These are phyloP conservation scores for Cryptophagus acutangulus DNA, from an alignment of 2,888 invertebrate genomes.

Conservation along the genomic window DNA sequence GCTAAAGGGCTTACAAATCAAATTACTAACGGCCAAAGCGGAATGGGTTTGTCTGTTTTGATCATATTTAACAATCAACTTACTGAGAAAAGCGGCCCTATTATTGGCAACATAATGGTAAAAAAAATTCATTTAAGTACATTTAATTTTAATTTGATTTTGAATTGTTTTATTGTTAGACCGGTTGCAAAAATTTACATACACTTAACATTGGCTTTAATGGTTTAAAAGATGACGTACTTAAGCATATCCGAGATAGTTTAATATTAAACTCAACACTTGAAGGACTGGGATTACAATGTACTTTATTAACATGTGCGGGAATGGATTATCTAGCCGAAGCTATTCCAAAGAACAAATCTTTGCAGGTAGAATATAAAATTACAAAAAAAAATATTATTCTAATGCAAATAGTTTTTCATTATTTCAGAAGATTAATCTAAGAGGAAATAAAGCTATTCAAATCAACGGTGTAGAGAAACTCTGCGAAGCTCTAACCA, in stretches of 20 bases:
- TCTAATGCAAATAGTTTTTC: constrained; percentile 7
- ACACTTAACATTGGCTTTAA: constrained; percentile 43
- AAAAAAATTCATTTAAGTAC: too few relatives aligned
- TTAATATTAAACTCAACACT: constrained; percentile 33
- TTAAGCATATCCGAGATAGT: constrained; percentile 33
- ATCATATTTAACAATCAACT: constrained; percentile 43
- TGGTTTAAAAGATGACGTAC: constrained; percentile 41
- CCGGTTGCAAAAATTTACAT: constrained; percentile 38
- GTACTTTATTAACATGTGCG: constrained; percentile 41
- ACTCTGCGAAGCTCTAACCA: constrained; percentile 40
- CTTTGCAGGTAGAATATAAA: constrained; percentile 34
- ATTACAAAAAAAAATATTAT: not conserved
- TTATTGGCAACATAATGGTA: constrained; percentile 41
- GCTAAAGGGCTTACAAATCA: constrained; percentile 40
- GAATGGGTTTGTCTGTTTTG: constrained; percentile 38
- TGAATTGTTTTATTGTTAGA: constrained; percentile 26
- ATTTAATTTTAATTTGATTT: not conserved
- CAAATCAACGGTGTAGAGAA: constrained; percentile 39
- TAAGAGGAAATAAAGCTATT: constrained; percentile 44
- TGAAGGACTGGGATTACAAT: constrained; percentile 43
- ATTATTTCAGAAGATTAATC: constrained; percentile 40
- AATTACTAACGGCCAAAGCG: constrained; percentile 22
- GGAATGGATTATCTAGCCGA: constrained; percentile 37
- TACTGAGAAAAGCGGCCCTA: constrained; percentile 41
- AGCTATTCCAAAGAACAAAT: constrained; percentile 37